Conservation (phyloP, 2,113 vertebrate genomes). For the Crotalus tigris region DNA sequence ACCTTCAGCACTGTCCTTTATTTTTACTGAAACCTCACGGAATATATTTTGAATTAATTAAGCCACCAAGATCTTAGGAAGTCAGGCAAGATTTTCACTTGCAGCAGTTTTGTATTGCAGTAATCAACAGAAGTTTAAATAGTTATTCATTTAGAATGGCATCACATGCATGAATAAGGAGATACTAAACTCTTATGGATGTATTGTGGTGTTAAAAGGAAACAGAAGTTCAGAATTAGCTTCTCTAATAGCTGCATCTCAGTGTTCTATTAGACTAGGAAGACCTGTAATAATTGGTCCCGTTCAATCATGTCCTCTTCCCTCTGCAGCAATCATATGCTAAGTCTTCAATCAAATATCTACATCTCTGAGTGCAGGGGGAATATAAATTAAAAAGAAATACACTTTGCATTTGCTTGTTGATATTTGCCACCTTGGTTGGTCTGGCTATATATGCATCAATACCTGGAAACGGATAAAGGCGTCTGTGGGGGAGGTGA, state of each 20-base stretch:
- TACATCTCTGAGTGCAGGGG: not conserved
- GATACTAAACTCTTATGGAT: not conserved
- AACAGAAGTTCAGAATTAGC: not conserved
- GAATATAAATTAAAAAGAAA: not conserved
- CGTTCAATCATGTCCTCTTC: not conserved
- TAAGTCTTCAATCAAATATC: not conserved
- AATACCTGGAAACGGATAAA: not conserved
- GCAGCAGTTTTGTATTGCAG: not conserved
- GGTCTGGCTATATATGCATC: not conserved
- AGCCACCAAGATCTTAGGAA: not conserved
- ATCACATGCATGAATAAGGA: not conserved
- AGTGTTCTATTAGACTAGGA: not conserved
- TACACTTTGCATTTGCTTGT: not conserved
- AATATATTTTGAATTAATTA: conserved; percentile 12
- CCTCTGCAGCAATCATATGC: not conserved
- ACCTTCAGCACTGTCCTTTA: not conserved
- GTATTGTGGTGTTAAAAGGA: not conserved
- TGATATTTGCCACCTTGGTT: not conserved
- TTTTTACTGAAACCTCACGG: not conserved
- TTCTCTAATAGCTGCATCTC: not conserved
- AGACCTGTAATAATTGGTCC: not conserved
- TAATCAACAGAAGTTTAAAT: not conserved
- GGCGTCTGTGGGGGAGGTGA: too few relatives aligned
- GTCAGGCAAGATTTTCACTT: not conserved
- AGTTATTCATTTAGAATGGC: not conserved